Percentiles rank a stretch among this genome's conserved stretches.
These are phyloP conservation scores for Campopleginae sp. DNA, from an alignment of 2,888 invertebrate species.

Conservation along the genomic window DNA sequence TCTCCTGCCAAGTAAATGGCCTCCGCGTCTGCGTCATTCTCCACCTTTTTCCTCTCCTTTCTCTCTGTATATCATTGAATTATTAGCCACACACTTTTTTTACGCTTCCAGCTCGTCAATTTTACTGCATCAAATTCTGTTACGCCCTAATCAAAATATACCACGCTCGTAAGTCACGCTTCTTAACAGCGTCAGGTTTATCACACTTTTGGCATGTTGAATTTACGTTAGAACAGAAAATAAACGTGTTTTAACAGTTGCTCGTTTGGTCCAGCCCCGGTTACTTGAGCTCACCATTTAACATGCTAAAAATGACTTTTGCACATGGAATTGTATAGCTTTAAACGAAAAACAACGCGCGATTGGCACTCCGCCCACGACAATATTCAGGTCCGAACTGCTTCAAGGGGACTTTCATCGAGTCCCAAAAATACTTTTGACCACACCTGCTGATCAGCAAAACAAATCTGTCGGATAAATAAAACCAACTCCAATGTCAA, in stretches of 20 bases:
- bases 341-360: background rate
- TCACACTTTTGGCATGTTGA: conserved; percentile 9
- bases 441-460: no score
- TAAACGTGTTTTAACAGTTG: conserved; percentile 23
- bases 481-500: no score
- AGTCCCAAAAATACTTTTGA: background rate
- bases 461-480: no score
- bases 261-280: background rate
- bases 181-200: conserved; percentile 20
- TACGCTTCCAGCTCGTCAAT: conserved; percentile 39
- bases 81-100: conserved; percentile 58
- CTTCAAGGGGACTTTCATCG: background rate
- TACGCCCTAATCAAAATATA: conserved; percentile 54
- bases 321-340: conserved; percentile 10
- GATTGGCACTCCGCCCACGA: conserved; percentile 4
- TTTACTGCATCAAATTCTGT: conserved; percentile 44
- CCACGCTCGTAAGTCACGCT: conserved; percentile 45
- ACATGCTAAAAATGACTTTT: conserved; percentile 27
- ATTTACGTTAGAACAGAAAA: conserved; percentile 27
- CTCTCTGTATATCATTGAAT: conserved; percentile 41
- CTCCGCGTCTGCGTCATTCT: background rate
- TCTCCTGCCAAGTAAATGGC: conserved; percentile 3
- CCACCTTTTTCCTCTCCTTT: background rate
- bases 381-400: background rate
- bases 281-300: background rate